Evolutionary conservation across 2,888 invertebrate species (phyloP), one percentile per base, ranked within the genome.

Genomic region (Cheilosia scutellata): DNA sequence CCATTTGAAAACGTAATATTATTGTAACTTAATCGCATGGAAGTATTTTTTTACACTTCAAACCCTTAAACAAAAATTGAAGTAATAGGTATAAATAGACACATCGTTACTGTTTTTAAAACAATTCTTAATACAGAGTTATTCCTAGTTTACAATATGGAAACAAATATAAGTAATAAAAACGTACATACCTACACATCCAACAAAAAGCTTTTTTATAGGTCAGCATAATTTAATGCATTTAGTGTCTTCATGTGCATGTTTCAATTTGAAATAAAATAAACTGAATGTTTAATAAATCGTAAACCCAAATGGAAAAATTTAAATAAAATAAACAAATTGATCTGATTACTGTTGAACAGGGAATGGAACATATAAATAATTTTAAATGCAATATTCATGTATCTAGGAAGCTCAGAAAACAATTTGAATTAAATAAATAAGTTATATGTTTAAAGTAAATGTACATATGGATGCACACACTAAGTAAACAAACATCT

Each of bases 361-460:
- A 13, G 70, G 42, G 31, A 37, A 42, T 25, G 53, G 33, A 58
- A 60, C 37, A 65, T 25, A 70, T 29, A 29, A 9, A 37, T 63
- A 58, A 60, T 72, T 72, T 42, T 31, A 77, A 65, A 58, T 65
- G 66, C 51, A 75, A 72, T 63, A 76, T 63, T 82, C 63, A 89
- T 90, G 90, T 89, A 89, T 89, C 89, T 88, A 88, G 84, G 51
- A 65, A 82, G 74, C 83, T 82, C 87, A 82, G 72, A 60, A 71
- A 72, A 60, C 55, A 70, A 78, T 82, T 76, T 79, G 47, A 82
- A 65, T 72, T 42, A 87, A 79, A 75, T 71, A 68, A 68, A 37
- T 71, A 86, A 87, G 74, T 42, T 57, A 65, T 72, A 55, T 42
- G 51, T 57, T 63, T 66, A 86, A 70, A 60, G 58, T 83, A 63